Evolutionary conservation across 2,888 invertebrate genomes (phyloP).

Genomic region (Chrysolina americana): DNA sequence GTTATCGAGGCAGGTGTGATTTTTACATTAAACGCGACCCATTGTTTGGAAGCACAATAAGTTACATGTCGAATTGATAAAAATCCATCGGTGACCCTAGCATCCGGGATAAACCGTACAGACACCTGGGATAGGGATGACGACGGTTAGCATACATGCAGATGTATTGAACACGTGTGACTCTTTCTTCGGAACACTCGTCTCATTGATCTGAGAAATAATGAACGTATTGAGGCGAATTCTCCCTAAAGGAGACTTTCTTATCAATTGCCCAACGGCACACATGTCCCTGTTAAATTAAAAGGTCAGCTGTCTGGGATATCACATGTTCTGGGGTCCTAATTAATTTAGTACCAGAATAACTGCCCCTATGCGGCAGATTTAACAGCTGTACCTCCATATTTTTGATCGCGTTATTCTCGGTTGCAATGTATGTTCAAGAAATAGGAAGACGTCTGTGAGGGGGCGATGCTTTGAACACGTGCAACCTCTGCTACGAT

Average conservation of each 20-base stretch:
- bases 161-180: slow-evolving; percentile 45
- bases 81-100: slow-evolving; percentile 43
- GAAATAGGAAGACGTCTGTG: slow-evolving; percentile 34
- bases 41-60: slow-evolving; percentile 48
- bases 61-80: slow-evolving; percentile 49
- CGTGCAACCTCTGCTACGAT: slow-evolving; percentile 46
- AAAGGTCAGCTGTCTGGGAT: slow-evolving; percentile 57
- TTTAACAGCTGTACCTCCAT: slow-evolving; percentile 47
- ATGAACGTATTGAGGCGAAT: slow-evolving; percentile 47
- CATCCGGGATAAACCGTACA: slow-evolving; percentile 53
- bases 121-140: slow-evolving; percentile 59
- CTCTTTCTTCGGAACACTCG: slow-evolving; percentile 42
- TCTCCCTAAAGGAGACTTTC: slow-evolving; percentile 43
- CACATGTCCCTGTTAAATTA: slow-evolving; percentile 41
- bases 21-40: slow-evolving; percentile 34
- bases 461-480: slow-evolving; percentile 41
- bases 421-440: slow-evolving; percentile 43
- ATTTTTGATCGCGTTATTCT: slow-evolving; percentile 45
- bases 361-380: slow-evolving; percentile 57
- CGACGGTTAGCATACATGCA: slow-evolving; percentile 24
- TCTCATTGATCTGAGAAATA: slow-evolving; percentile 49
- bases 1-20: slow-evolving; percentile 51
- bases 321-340: slow-evolving; percentile 54
- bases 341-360: slow-evolving; percentile 57
- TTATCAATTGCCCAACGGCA: slow-evolving; percentile 46